These are phyloP conservation scores for Felis catus DNA, from an alignment of 2,113 vertebrate genomes.

Conservation along the genomic window DNA sequence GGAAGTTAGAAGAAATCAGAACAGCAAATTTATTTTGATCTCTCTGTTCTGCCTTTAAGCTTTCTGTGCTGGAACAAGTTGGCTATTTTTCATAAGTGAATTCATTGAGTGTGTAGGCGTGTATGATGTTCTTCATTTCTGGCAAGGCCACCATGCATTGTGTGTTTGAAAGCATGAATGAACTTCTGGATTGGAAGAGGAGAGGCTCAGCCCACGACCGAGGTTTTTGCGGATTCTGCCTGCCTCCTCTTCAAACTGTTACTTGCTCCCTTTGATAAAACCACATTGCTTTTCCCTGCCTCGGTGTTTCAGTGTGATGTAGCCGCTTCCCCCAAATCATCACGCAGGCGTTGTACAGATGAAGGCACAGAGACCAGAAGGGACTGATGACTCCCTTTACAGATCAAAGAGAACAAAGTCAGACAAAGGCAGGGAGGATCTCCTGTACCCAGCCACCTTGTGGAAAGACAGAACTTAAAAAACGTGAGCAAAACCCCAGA, in stretches of 20 bases:
- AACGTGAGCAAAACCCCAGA: neutral
- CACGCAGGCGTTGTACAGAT: neutral
- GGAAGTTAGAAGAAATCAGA: slow-evolving; percentile 46
- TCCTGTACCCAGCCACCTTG: neutral
- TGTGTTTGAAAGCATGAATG: slow-evolving; percentile 51
- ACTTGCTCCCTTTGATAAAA: neutral
- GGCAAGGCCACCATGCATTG: neutral
- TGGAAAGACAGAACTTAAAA: neutral
- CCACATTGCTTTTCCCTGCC: neutral
- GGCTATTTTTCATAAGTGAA: slow-evolving; percentile 39
- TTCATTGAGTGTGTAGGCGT: slow-evolving; percentile 40
- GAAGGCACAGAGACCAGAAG: neutral
- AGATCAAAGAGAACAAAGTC: neutral
- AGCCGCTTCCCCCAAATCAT: too few relatives aligned
- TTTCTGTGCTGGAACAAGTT: neutral
- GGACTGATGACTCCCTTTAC: neutral
- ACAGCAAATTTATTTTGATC: neutral
- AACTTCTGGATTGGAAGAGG: neutral
- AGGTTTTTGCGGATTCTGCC: neutral
- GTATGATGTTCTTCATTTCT: slow-evolving; percentile 21
- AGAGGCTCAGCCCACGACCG: neutral
- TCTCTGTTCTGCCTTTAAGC: slow-evolving; percentile 27
- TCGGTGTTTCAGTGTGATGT: neutral
- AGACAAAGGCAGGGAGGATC: neutral
- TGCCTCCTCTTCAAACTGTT: neutral